These are phyloP conservation scores for Dichetophora obliterata DNA, from an alignment of 2,888 invertebrate species.

Conservation along the genomic window DNA sequence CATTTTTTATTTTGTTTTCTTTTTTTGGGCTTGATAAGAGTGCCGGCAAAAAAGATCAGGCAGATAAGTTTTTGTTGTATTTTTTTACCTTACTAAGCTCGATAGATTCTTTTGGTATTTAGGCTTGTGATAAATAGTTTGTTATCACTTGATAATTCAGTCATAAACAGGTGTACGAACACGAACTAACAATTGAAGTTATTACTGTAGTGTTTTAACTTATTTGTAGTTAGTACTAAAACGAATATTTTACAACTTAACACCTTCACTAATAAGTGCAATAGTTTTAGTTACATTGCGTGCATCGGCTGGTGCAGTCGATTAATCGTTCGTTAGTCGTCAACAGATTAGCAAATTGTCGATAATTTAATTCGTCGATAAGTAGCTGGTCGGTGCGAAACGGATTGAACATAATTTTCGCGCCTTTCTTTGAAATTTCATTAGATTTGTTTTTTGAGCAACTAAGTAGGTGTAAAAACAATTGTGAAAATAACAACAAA, in stretches of 20 bases:
- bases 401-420: too few species aligned
- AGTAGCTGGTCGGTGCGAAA: too few species aligned
- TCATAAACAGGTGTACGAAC: slow-evolving; percentile 12
- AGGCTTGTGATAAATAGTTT: not conserved
- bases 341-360: too few species aligned
- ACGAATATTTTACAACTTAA: not conserved
- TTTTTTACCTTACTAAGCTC: not conserved
- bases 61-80: too few species aligned
- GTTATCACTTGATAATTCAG: not conserved
- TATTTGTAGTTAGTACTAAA: not conserved
- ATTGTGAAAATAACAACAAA: too few species aligned
- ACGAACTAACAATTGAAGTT: not conserved
- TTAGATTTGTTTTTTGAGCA: too few species aligned
- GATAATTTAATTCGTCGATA: too few species aligned
- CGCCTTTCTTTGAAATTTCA: too few species aligned
- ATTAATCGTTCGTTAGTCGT: too few species aligned
- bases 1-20: not conserved
- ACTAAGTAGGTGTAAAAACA: too few species aligned
- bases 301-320: not conserved
- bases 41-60: too few species aligned
- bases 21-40: too few species aligned
- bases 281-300: slow-evolving; percentile 12
- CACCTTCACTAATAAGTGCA: not conserved
- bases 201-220: not conserved
- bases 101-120: not conserved